phyloP scores from a whole-genome alignment of 2,888 invertebrate genomes.

The Dugesia japonica region DNA sequence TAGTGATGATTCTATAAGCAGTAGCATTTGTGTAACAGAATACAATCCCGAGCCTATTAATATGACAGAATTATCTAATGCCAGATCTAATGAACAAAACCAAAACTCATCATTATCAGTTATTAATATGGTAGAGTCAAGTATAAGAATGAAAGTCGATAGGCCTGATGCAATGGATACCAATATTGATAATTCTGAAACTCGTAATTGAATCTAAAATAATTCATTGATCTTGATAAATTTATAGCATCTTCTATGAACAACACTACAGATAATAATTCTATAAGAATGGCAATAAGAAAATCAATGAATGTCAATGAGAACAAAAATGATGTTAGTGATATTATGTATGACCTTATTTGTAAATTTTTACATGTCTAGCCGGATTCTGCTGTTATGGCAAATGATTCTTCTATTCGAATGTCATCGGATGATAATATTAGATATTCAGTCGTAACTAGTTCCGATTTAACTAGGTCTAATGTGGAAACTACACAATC shows the following conservation, averaged over 20 bases:
- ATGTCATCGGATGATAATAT: neutral
- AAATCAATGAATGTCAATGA: neutral
- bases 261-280: neutral
- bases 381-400: neutral
- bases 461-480: neutral
- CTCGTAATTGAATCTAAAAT: conserved; percentile 13
- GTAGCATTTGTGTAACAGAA: conserved; percentile 17
- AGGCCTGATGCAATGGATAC: neutral
- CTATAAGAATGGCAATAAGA: neutral
- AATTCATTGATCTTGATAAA: neutral
- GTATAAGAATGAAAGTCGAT: neutral
- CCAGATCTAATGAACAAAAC: neutral
- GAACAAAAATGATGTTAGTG: neutral
- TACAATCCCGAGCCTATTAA: conserved; percentile 17
- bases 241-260: neutral
- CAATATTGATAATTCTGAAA: neutral
- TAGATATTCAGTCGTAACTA: neutral
- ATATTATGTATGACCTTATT: neutral
- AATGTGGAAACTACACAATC: neutral
- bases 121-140: neutral
- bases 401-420: neutral
- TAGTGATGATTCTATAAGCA: conserved; percentile 25
- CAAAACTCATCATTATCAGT: neutral
- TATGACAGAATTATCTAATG: neutral
- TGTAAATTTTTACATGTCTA: neutral